Base-by-base conservation (phyloP, 92 coral and sea anemone species). In the Phymanthus crucifer region DNA sequence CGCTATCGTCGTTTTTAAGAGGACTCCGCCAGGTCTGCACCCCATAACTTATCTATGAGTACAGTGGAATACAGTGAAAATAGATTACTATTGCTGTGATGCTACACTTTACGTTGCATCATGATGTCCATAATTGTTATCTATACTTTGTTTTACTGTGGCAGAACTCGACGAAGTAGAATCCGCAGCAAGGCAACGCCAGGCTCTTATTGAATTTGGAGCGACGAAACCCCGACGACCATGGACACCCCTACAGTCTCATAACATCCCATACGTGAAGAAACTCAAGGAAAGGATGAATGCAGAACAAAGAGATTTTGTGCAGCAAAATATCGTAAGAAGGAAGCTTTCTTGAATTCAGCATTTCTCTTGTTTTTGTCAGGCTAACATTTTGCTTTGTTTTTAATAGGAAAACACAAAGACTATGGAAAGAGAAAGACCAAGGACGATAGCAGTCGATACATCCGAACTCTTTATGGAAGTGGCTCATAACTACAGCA, bases 401-500 rank as follows among this genome's bases (percentile, higher is more conserved):
- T 47, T 77, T 83, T 32, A 57, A n/a, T n/a, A 94, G 98, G 46
- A 87, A 72, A 79, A 84, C 64, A 87, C 96, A 5, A 91, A 84
- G 37, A 74, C 91, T 19, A 81, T 72, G 3, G 87, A 89, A 0
- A 83, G 66, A 70, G 72, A 71, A 68, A 82, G 94, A 54, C 90
- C 93, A 10, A 87, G 80, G 32, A 93, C 96, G n/a, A 88, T 95
- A 5, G 91, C 94, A 29, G 91, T 93, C 3, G 91, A 87, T 78
- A 71, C 78, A 32, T 24, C 87, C 11, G 99, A 93, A 27, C 83
- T 93, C 0, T 91, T 88, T 75, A 87, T 86, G 40, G 52, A 85
- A 54, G 88, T 88, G 12, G 95, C 98, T 0, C 99, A 95, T 71
- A 95, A 93, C 86, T 95, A 95, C 77, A 95, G 99, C 69, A 95